A percentile compares a stretch with the other conserved stretches of the same genome.
These are phyloP conservation scores for Oxyura jamaicensis DNA, from an alignment of 2,113 vertebrate genomes.

Conservation along the genomic window DNA sequence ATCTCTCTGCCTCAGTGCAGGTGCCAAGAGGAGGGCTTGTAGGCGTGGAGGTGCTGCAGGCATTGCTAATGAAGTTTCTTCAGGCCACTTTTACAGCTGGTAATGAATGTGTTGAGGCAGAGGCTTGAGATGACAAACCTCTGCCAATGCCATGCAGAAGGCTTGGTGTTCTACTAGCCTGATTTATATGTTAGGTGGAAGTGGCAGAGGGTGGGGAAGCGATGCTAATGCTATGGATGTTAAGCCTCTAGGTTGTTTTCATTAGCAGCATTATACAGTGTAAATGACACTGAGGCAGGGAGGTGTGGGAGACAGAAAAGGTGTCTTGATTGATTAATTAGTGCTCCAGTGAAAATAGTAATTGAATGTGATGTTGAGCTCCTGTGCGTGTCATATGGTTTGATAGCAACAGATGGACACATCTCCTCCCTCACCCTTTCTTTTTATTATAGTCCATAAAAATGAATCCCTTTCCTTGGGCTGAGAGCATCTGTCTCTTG, in stretches of 20 bases:
- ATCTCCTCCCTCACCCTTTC: background rate
- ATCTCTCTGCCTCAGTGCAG: background rate
- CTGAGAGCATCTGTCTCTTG: background rate
- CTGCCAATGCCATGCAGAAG: background rate
- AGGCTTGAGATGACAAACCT: background rate
- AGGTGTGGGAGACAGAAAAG: slow-evolving; percentile 36
- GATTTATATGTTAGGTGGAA: background rate
- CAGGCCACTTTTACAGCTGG: background rate
- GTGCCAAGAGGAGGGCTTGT: background rate
- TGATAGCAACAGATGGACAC: background rate
- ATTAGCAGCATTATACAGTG: background rate
- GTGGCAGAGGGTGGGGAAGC: background rate
- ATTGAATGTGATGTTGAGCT: slow-evolving; percentile 25
- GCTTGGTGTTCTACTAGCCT: background rate
- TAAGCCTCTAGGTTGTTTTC: background rate
- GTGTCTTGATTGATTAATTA: slow-evolving; percentile 52
- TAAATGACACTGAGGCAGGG: slow-evolving; percentile 4
- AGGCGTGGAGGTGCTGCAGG: background rate
- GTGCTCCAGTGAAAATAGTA: background rate
- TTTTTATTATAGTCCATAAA: background rate
- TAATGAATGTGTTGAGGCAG: background rate
- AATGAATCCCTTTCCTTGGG: background rate
- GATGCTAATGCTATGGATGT: background rate
- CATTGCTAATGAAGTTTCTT: background rate
- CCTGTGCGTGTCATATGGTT: background rate